Base-by-base conservation (phyloP, 2,888 invertebrate species). In the Phalera bucephala region DNA sequence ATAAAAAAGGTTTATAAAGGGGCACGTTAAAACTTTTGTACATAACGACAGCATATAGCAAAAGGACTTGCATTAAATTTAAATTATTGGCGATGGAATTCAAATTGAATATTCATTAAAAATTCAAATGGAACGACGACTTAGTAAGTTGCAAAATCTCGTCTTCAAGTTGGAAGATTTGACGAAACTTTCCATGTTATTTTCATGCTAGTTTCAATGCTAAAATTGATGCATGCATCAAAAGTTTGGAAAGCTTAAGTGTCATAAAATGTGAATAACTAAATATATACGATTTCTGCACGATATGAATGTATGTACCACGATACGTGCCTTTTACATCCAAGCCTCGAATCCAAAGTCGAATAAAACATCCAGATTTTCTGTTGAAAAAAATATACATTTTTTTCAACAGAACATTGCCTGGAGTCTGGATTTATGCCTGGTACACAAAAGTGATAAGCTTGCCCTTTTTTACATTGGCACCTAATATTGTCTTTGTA, bases 71-170 rank as follows among this genome's bases (percentile, higher is more conserved):
- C 32, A 34, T 43, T 48, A 48, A 51, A 51, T 48, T 53, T 59
- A 54, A 52, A 53, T 57, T 55, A 61, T 54, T 60, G 57, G 55
- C 56, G 56, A 17, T 3, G 17, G 60, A 65, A 56, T 58, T 40
- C 52, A 58, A 53, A 54, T 40, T 32, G 40, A 53, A 52, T 60
- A 58, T 64, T 68, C 64, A 68, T 72, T 69, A 72, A 73, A 72
- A 67, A 65, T 73, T 69, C 61, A 69, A 54, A 55, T 57, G 48
- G 60, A 60, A 63, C 50, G 50, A 43, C 41, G 43, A 63, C 63
- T 60, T 63, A 52, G 58, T 56, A 54, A 66, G 62, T 57, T 56
- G 55, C 52, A 47, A 47, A 55, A 61, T 58, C 60, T 64, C 58
- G 63, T 60, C 61, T 53, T 44, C 49, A 65, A 67, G 58, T 65